phyloP scores from a whole-genome alignment of 2,113 vertebrate genomes.

The Phylloscopus trochiloides region DNA sequence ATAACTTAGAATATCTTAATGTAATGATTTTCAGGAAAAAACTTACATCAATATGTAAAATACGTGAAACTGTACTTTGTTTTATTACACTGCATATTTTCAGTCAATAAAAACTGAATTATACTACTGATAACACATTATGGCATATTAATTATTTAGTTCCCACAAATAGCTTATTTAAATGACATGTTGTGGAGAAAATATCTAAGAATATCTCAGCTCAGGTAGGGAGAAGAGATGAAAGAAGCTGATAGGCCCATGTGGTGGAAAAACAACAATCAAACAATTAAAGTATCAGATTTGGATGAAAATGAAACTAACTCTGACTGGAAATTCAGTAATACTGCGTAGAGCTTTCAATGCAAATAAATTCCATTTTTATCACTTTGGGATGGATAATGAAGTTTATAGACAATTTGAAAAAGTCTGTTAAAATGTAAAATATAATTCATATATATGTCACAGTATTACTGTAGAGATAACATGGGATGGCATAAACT shows the following conservation, averaged over 20 bases:
- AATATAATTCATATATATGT: not conserved
- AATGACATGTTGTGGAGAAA: not conserved
- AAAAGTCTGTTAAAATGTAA: not conserved
- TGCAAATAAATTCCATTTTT: not conserved
- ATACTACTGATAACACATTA: not conserved
- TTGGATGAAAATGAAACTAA: not conserved
- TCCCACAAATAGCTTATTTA: not conserved
- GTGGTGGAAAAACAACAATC: not conserved
- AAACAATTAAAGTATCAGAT: not conserved
- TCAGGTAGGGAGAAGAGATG: not conserved
- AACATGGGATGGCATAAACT: not conserved
- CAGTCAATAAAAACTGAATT: not conserved
- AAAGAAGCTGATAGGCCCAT: not conserved
- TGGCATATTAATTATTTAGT: not conserved
- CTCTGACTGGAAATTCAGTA: not conserved
- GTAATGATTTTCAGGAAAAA: not conserved
- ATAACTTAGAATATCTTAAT: not conserved
- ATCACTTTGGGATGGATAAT: not conserved
- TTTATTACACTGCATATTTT: not conserved
- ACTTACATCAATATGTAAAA: not conserved
- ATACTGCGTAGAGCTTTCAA: not conserved
- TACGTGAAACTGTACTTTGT: not conserved
- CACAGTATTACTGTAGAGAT: not conserved
- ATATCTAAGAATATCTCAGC: not conserved
- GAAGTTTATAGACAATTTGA: not conserved